Evolutionary conservation across 2,113 vertebrate genomes (phyloP).

Genomic region (Bubo bubo): DNA sequence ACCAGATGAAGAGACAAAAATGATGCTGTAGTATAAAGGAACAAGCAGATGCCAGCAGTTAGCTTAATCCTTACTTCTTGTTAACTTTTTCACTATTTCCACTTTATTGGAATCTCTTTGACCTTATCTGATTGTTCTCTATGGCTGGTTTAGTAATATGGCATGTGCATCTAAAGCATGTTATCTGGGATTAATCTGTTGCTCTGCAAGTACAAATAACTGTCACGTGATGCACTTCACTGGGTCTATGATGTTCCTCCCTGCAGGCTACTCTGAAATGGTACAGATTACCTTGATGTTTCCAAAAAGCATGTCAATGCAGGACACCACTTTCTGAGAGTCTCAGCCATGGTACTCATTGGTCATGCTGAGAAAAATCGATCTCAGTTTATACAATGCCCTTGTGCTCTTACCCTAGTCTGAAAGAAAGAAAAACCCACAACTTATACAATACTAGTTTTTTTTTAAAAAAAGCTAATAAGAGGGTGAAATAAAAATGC

Average conservation of each 20-base stretch:
- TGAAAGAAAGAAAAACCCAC: background rate
- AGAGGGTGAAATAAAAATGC: background rate
- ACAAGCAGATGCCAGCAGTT: background rate
- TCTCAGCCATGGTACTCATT: background rate
- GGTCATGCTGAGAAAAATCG: slow-evolving; percentile 21
- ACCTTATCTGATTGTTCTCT: background rate
- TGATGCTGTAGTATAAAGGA: background rate
- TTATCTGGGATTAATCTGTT: slow-evolving; percentile 52
- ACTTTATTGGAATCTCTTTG: background rate
- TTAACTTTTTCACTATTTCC: background rate
- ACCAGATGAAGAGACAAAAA: background rate
- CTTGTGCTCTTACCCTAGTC: background rate
- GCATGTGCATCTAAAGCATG: background rate
- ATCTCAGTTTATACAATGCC: background rate
- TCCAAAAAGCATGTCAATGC: background rate
- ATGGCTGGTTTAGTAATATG: background rate
- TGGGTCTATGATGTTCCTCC: slow-evolving; percentile 23
- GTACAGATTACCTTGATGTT: slow-evolving; percentile 40
- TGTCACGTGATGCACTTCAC: slow-evolving; percentile 15
- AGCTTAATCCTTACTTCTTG: background rate
- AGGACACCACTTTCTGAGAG: background rate
- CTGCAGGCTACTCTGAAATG: slow-evolving; percentile 35
- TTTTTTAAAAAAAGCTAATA: background rate
- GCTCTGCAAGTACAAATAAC: slow-evolving; percentile 17
- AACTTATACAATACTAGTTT: background rate